Conservation (phyloP, 1,140 invertebrate genomes). For the Zaprionus africanus region DNA sequence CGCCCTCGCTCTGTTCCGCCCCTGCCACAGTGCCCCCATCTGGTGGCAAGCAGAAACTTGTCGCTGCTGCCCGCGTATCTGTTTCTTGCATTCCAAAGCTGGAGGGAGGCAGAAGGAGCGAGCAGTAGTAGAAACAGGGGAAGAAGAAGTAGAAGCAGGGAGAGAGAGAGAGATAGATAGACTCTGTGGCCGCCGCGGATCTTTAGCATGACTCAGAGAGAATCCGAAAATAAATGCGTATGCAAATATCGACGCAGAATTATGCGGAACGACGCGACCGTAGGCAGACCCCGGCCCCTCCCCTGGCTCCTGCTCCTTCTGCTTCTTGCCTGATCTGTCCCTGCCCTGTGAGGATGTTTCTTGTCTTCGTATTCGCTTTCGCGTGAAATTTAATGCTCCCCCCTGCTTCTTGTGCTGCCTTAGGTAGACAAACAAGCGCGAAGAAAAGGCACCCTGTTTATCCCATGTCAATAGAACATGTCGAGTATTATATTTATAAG, state of each 20-base stretch:
- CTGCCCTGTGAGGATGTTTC: slow-evolving; percentile 32
- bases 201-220: slow-evolving; percentile 54
- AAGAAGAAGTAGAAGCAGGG: background rate
- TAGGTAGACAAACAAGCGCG: slow-evolving; percentile 21
- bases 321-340: background rate
- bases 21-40: slow-evolving; percentile 61
- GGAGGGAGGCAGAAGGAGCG: background rate
- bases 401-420: background rate
- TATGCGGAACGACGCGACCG: slow-evolving; percentile 40
- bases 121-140: slow-evolving; percentile 1
- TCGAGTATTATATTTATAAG: slow-evolving; percentile 13
- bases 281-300: slow-evolving; percentile 29
- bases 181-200: background rate
- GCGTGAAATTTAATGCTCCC: slow-evolving; percentile 67
- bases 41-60: slow-evolving; percentile 49
- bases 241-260: slow-evolving; percentile 49
- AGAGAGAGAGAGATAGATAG: background rate
- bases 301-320: background rate
- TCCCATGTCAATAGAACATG: slow-evolving; percentile 7
- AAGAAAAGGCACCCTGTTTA: slow-evolving; percentile 17
- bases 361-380: slow-evolving; percentile 23
- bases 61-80: slow-evolving; percentile 18
- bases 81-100: background rate
- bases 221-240: slow-evolving; percentile 65
- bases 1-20: background rate